Conservation (phyloP, 2,797 vertebrate species). For the Austrolebias charrua region DNA sequence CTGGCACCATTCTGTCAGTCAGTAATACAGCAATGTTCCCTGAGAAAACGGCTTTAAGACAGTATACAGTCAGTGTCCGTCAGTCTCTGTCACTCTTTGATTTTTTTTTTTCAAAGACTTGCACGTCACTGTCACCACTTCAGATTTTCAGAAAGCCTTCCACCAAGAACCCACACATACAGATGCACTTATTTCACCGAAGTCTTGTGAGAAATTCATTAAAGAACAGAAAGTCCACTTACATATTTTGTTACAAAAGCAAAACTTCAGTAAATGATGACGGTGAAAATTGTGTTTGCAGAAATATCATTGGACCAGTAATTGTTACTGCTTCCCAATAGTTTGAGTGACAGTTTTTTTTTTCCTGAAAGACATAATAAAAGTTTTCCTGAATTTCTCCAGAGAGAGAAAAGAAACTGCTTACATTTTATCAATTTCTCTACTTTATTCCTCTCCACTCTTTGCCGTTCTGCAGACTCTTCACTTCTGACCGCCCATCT, state of each 20-base stretch:
- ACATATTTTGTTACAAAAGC: not conserved
- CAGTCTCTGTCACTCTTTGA: slow-evolving; percentile 40
- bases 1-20: slow-evolving; percentile 71
- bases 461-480: slow-evolving; percentile 63
- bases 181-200: slow-evolving; percentile 7
- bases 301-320: not conserved
- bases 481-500: slow-evolving; percentile 65
- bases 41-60: slow-evolving; percentile 49
- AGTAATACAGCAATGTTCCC: slow-evolving; percentile 35
- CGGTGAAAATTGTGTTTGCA: not conserved
- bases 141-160: slow-evolving; percentile 29
- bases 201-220: not conserved
- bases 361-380: slow-evolving; percentile 34
- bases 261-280: not conserved
- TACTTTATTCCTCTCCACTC: slow-evolving; percentile 35
- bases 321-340: slow-evolving; percentile 9
- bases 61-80: slow-evolving; percentile 36
- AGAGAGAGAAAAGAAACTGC: slow-evolving; percentile 51
- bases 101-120: slow-evolving; percentile 32
- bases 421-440: slow-evolving; percentile 69
- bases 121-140: slow-evolving; percentile 16
- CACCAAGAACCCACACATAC: slow-evolving; percentile 9
- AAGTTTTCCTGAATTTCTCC: slow-evolving; percentile 55
- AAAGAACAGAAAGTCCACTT: not conserved
- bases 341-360: slow-evolving; percentile 24